Evolutionary conservation across 2,797 vertebrate species (phyloP).

Genomic region (Lepilemur ruficaudatus): DNA sequence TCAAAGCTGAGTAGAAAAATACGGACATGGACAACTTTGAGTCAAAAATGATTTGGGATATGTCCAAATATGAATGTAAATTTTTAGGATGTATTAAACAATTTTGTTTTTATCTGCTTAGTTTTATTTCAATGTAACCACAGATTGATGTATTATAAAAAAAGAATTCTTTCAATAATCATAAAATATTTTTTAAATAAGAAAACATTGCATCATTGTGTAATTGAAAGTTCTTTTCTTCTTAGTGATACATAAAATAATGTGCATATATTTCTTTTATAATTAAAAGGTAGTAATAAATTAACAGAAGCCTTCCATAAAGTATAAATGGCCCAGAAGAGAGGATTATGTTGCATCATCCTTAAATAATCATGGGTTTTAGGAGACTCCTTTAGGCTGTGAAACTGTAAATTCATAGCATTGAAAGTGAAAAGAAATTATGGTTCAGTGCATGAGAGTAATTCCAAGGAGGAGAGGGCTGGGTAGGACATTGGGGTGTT

Average conservation of each 20-base stretch:
- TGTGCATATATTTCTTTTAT: neutral
- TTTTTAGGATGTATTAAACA: neutral
- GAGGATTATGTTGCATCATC: neutral
- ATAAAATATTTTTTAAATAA: neutral
- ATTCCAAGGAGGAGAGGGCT: neutral
- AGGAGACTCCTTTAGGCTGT: neutral
- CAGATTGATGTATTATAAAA: neutral
- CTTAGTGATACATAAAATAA: neutral
- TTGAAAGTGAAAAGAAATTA: neutral
- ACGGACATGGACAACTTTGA: neutral
- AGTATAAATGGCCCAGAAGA: neutral
- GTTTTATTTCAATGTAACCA: neutral
- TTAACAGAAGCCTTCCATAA: neutral
- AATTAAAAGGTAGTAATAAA: neutral
- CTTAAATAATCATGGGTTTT: neutral
- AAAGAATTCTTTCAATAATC: neutral
- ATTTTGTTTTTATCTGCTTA: neutral
- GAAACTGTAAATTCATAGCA: neutral
- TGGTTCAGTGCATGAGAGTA: neutral
- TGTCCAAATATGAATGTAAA: neutral
- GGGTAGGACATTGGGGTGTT: neutral
- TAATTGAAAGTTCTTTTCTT: neutral
- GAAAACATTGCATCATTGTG: neutral
- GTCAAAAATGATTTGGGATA: neutral
- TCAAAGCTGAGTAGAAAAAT: neutral